Evolutionary conservation across 2,113 vertebrate genomes (phyloP), one percentile per base, ranked within the genome.

Genomic region (Ahaetulla prasina): DNA sequence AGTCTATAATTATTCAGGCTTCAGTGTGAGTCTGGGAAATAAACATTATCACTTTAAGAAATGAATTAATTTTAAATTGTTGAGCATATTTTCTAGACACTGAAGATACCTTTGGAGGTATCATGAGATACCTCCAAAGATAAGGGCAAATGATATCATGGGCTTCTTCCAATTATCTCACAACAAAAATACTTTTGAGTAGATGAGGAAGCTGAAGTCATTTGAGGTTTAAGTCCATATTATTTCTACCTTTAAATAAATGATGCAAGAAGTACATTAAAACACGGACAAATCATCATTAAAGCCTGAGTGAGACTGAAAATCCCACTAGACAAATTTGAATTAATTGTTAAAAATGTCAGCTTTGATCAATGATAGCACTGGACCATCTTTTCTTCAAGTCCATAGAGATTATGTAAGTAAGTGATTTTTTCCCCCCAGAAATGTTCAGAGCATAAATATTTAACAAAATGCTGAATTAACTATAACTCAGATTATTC

Each of bases 311-410:
- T 89, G 63, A 80, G 35, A 39, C 16, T 85, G 68, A 84, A 88
- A 89, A 89, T 57, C 53, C 53, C 43, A 60, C 30, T 54, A 47
- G 63, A n/a, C 16, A 55, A 47, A 85, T 85, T 92, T 85, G 30
- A 89, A 85, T 30, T 89, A 87, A 92, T 85, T 89, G 53, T 89
- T 92, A 39, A 85, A 74, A 85, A 89, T 84, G 52, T 54, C 52
- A 85, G 53, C 50, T 89, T 54, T 89, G 20, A 63, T 27, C 88
- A 50, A 4, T 14, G 12, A 16, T 87, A 87, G 39, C 74, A 2
- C 45, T 2, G n/a, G 92, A 87, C 54, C 14, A 88, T 88, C 53
- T 90, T 80, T 43, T 12, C 86, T 92, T 11, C 3, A 27, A 1
- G 25, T 85, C 85, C 87, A 0, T 47, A 45, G 90, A 90, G 80